phyloP scores from a whole-genome alignment of 37 sponge, comb jelly and placozoan species.

The Ianthella basta region DNA sequence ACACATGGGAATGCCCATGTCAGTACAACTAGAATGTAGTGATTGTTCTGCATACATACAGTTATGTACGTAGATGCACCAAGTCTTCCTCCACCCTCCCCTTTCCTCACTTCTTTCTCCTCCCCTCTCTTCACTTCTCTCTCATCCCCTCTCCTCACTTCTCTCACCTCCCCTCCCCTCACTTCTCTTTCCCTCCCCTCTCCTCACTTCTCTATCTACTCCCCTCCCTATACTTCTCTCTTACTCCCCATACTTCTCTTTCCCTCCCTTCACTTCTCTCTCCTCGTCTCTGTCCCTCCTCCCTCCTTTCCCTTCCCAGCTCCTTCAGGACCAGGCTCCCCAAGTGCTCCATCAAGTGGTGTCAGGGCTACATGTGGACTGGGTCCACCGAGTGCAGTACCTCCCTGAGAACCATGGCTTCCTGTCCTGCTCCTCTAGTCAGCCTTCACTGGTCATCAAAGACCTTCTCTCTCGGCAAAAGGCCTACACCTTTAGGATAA shows the following conservation, averaged over 20 bases:
- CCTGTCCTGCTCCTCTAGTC: constrained; percentile 78
- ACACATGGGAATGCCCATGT: not conserved
- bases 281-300: too few relatives aligned
- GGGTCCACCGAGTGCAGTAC: constrained; percentile 83
- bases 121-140: too few relatives aligned
- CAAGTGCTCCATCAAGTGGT: constrained; percentile 33
- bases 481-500: constrained; percentile 83
- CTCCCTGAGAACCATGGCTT: constrained; percentile 80
- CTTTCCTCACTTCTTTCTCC: too few relatives aligned
- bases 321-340: constrained; percentile 47
- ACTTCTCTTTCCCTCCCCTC: too few relatives aligned
- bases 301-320: constrained; percentile 22
- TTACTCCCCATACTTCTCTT: too few relatives aligned
- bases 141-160: too few relatives aligned
- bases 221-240: too few relatives aligned
- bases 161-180: too few relatives aligned
- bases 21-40: not conserved
- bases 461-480: constrained; percentile 74
- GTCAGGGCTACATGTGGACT: constrained; percentile 77
- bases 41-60: not conserved
- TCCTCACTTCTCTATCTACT: too few relatives aligned
- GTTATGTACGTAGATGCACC: too few relatives aligned
- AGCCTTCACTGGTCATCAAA: constrained; percentile 75
- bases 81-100: too few relatives aligned
- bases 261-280: too few relatives aligned